Percentiles rank a stretch among this genome's conserved stretches.
These are phyloP conservation scores for Phocides pigmalion DNA, from an alignment of 1,140 invertebrate genomes.

Conservation along the genomic window DNA sequence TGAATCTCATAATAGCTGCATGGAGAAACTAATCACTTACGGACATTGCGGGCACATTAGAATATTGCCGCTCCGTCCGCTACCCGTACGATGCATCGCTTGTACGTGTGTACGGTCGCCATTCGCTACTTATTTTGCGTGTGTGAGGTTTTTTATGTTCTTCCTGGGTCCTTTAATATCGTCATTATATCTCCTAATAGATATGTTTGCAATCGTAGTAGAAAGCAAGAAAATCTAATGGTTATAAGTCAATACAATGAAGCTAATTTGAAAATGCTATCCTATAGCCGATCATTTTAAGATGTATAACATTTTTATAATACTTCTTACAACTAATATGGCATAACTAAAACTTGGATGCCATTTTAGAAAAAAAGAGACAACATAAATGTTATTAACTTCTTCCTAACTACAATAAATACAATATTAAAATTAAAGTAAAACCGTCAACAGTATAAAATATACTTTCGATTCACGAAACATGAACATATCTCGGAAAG, in stretches of 20 bases:
- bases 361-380: too few species aligned
- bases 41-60: conserved; percentile 30
- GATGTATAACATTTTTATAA: too few species aligned
- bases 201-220: too few species aligned
- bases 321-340: too few species aligned
- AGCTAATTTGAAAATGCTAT: too few species aligned
- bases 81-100: background rate
- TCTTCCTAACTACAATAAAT: too few species aligned
- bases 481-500: background rate
- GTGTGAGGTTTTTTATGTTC: background rate
- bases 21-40: conserved; percentile 39
- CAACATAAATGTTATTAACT: too few species aligned
- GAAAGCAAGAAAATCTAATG: too few species aligned
- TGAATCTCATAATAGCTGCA: conserved; percentile 25
- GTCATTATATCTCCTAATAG: too few species aligned
- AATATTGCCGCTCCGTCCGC: conserved; percentile 26
- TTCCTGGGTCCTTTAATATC: background rate
- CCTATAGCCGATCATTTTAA: too few species aligned
- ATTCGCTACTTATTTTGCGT: background rate
- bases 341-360: too few species aligned
- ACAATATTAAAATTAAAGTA: background rate
- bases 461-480: background rate
- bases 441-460: background rate
- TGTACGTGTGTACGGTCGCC: background rate
- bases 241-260: too few species aligned